Evolutionary conservation across 2,888 invertebrate species (phyloP).

Genomic region (Sympetrum striolatum): DNA sequence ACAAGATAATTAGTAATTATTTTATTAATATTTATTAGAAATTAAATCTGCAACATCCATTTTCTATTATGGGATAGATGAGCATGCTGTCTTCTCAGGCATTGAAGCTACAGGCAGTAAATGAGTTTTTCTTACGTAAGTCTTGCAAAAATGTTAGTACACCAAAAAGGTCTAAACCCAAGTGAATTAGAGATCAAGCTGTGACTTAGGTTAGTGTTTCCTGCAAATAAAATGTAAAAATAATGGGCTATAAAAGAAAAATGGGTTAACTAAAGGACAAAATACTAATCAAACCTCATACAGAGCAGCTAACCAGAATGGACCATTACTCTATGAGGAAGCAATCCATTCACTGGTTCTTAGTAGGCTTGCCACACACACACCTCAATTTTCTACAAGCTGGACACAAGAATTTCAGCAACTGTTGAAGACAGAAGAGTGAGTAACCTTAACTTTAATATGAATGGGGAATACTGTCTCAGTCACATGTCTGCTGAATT

Average conservation of each 20-base stretch:
- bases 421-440: conserved; percentile 65
- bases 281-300: conserved; percentile 22
- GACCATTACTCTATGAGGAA: conserved; percentile 19
- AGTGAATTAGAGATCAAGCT: no score
- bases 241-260: background rate
- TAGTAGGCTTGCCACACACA: conserved; percentile 59
- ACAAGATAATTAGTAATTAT: no score
- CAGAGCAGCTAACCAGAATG: conserved; percentile 27
- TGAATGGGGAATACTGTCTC: background rate
- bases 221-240: background rate
- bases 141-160: no score
- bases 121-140: no score
- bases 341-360: background rate
- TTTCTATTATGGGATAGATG: no score
- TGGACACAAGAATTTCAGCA: conserved; percentile 76
- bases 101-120: no score
- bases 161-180: no score
- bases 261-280: background rate
- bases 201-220: background rate
- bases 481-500: background rate
- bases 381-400: conserved; percentile 74
- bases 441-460: conserved; percentile 45
- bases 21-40: no score
- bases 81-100: no score
- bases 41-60: no score